A percentile compares a stretch with the other conserved stretches of the same genome.
Evolutionary conservation across 2,888 invertebrate genomes (phyloP).

Genomic region (Platynereis dumerilii): DNA sequence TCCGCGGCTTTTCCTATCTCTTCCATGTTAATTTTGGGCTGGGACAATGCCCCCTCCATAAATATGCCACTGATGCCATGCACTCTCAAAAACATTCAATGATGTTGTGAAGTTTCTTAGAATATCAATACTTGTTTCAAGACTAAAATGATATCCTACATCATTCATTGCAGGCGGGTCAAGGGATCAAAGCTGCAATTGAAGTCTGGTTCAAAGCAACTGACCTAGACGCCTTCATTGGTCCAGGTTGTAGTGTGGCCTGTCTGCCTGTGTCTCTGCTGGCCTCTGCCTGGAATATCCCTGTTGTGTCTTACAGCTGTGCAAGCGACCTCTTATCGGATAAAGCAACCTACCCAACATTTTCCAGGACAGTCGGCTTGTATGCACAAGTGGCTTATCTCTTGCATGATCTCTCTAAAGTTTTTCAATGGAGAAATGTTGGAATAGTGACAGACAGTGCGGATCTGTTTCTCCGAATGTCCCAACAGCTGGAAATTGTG

Average conservation of each 20-base stretch:
- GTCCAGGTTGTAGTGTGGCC: constrained; percentile 1
- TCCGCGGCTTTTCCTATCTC: no score
- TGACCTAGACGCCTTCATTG: constrained; percentile 4
- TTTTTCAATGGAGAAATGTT: background rate
- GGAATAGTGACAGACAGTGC: background rate
- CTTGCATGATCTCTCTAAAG: background rate
- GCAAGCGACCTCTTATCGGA: background rate
- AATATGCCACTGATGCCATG: no score
- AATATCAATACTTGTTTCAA: no score
- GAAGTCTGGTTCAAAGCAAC: background rate
- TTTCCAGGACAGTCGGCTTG: background rate
- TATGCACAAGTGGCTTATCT: background rate
- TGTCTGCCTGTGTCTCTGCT: constrained; percentile 4
- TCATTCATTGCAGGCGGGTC: background rate
- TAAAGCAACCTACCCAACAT: background rate
- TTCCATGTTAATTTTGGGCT: no score
- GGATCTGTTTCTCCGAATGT: background rate
- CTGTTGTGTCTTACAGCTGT: constrained; percentile 3
- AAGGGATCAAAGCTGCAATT: background rate
- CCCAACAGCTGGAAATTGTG: no score
- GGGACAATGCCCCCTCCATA: no score
- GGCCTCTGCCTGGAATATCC: background rate
- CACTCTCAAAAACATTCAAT: no score
- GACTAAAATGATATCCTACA: no score
- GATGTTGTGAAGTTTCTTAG: no score